phyloP scores from a whole-genome alignment of 2,113 vertebrate species.

The Varanus salvator region DNA sequence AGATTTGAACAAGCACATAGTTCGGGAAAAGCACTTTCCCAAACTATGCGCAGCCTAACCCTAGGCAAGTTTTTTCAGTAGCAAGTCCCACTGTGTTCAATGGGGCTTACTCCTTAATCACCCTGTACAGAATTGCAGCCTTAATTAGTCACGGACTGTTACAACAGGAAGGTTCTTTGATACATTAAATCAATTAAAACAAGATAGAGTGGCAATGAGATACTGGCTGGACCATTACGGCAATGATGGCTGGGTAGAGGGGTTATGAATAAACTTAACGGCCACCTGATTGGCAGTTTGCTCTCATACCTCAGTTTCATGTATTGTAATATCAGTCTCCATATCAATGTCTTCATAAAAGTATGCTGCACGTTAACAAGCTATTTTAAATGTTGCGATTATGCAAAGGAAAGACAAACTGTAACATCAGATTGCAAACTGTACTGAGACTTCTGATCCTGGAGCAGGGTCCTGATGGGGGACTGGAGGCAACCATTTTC shows the following conservation, averaged over 20 bases:
- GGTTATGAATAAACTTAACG: not conserved
- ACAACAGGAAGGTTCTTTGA: not conserved
- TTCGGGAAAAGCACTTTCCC: not conserved
- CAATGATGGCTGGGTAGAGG: not conserved
- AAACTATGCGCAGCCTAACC: not conserved
- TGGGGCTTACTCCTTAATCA: not conserved
- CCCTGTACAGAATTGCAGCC: not conserved
- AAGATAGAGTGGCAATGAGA: not conserved
- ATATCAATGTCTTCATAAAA: not conserved
- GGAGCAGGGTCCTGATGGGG: too few relatives aligned
- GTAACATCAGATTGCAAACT: not conserved
- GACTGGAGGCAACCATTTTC: not conserved
- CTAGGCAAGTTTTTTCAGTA: not conserved
- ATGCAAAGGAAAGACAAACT: not conserved
- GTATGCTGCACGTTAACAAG: not conserved
- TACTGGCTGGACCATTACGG: not conserved
- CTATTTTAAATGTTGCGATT: not conserved
- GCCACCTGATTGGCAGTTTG: not conserved
- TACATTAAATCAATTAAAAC: not conserved
- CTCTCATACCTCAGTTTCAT: not conserved
- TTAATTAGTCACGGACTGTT: not conserved
- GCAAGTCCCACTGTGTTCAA: not conserved
- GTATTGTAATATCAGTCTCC: not conserved
- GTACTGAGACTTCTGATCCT: not conserved
- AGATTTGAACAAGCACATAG: not conserved